phyloP scores from a whole-genome alignment of 2,797 vertebrate species.

The Pseudocheirus occidentalis region DNA sequence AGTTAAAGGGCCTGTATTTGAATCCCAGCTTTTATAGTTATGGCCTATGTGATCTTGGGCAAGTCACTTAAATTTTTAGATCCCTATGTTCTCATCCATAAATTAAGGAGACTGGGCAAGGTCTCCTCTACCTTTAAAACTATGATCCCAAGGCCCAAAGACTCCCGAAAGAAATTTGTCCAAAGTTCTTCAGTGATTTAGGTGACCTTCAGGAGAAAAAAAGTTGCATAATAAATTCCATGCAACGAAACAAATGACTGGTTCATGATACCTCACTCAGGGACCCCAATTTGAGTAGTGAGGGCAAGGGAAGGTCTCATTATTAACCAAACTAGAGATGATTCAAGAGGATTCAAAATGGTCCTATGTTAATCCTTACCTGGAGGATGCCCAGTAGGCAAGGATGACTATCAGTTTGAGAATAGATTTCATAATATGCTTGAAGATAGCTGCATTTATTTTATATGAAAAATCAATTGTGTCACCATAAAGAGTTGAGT shows the following conservation, averaged over 20 bases:
- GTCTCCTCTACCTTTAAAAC: no score
- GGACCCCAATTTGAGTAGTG: accelerated
- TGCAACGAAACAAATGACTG: neutral
- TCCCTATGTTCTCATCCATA: no score
- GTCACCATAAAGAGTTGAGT: neutral
- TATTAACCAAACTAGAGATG: neutral
- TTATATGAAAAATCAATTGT: neutral
- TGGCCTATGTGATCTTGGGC: no score
- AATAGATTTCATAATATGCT: neutral
- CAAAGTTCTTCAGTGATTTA: neutral
- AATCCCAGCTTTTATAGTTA: no score
- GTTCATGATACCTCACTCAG: neutral
- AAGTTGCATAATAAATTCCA: neutral
- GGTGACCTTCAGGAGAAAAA: neutral
- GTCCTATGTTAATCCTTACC: neutral
- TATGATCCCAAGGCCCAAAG: no score
- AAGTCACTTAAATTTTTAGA: no score
- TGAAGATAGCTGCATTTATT: neutral
- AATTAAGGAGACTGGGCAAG: no score
- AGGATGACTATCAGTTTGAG: neutral
- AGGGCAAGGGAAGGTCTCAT: neutral
- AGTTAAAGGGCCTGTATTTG: no score
- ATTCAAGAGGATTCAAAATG: neutral
- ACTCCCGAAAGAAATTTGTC: neutral
- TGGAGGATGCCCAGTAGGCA: neutral